These are phyloP conservation scores for Fissipunctia ypsillon DNA, from an alignment of 2,888 invertebrate genomes.

Conservation along the genomic window DNA sequence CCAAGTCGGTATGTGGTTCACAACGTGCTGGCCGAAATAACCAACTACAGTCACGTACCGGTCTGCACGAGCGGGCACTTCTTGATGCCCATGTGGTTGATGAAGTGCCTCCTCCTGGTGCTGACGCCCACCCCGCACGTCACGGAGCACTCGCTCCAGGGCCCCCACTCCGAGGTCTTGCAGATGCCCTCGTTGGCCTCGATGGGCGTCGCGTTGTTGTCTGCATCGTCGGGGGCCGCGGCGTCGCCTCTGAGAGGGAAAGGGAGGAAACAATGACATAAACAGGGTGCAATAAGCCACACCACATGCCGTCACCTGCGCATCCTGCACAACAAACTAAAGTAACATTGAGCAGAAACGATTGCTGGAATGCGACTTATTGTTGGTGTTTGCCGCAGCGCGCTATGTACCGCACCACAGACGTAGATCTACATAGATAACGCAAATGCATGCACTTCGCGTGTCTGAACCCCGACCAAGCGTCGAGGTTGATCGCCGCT, in stretches of 20 bases:
- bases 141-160: conserved; percentile 96
- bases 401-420: not conserved
- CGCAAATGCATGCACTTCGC: no score
- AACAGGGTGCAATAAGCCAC: not conserved
- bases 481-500: no score
- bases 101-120: conserved; percentile 94
- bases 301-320: not conserved
- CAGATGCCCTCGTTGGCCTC: conserved; percentile 89
- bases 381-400: no score
- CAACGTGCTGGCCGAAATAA: no score
- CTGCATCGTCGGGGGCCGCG: conserved; percentile 64
- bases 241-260: conserved; percentile 71
- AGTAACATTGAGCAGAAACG: not conserved
- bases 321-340: not conserved
- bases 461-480: no score
- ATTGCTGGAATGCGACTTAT: not conserved
- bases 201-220: conserved; percentile 61
- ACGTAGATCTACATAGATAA: no score
- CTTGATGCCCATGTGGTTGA: conserved; percentile 94
- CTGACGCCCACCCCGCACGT: conserved; percentile 95
- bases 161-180: conserved; percentile 93
- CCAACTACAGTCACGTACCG: conserved; percentile 75
- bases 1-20: not conserved
- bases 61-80: conserved; percentile 94
- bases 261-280: not conserved